A percentile compares a stretch with the other conserved stretches of the same genome.
phyloP scores from a whole-genome alignment of 2,797 vertebrate species.

The Artibeus jamaicensis region DNA sequence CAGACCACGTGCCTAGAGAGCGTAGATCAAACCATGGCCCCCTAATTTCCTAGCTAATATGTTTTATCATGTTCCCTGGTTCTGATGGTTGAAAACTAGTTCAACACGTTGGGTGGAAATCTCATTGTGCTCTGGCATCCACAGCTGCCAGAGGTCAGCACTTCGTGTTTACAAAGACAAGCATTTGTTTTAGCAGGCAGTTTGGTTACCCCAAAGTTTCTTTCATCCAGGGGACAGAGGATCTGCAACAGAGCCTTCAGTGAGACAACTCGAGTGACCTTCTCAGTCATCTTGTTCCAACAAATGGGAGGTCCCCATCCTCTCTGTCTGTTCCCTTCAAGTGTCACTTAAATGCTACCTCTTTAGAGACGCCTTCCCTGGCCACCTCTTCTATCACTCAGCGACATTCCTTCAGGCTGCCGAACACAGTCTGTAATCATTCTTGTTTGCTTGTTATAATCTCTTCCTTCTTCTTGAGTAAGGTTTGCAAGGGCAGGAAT shows the following conservation, averaged over 20 bases:
- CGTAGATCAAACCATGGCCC: not conserved
- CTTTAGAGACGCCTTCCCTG: not conserved
- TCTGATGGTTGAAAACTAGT: not conserved
- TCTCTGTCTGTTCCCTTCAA: not conserved
- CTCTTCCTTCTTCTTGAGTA: not conserved
- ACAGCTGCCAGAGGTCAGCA: not conserved
- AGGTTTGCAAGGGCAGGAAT: not conserved
- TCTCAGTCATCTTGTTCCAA: not conserved
- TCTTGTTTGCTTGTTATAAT: not conserved
- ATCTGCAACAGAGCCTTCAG: not conserved
- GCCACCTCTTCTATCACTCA: not conserved
- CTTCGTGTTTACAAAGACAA: not conserved
- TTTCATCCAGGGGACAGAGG: not conserved
- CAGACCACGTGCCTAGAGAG: not conserved
- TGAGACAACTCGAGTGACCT: rapidly evolving
- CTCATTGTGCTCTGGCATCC: not conserved
- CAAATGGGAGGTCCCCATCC: no score
- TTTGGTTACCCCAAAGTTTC: not conserved
- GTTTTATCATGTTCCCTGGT: not conserved
- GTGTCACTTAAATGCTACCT: not conserved
- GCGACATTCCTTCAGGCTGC: not conserved
- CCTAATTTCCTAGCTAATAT: not conserved
- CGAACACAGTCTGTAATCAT: not conserved
- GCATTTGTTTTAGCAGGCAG: not conserved
- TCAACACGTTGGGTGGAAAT: not conserved